These are phyloP conservation scores for Lysandra bellargus DNA, from an alignment of 2,888 invertebrate genomes.

Conservation along the genomic window DNA sequence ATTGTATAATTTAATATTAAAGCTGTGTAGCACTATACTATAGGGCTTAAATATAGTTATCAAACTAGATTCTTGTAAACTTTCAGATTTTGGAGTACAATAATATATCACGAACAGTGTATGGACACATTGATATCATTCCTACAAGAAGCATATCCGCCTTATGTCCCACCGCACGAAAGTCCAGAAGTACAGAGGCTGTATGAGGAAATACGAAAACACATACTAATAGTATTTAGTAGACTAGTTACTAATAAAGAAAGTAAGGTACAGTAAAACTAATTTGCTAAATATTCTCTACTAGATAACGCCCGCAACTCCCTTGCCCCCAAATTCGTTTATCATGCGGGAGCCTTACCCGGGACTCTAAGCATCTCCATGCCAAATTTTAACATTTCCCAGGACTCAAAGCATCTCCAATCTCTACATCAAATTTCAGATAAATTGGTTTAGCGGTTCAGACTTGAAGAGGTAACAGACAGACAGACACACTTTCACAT, in stretches of 20 bases:
- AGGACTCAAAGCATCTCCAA: too few relatives aligned
- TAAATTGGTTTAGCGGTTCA: too few relatives aligned
- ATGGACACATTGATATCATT: slow-evolving; percentile 85
- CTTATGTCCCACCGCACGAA: slow-evolving; percentile 79
- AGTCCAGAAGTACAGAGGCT: slow-evolving; percentile 64
- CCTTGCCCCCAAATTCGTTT: too few relatives aligned
- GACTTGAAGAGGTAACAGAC: too few relatives aligned
- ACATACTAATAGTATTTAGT: slow-evolving; percentile 85
- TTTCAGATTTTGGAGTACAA: slow-evolving; percentile 86
- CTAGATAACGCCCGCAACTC: too few relatives aligned
- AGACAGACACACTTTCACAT: too few relatives aligned
- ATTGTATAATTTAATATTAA: background rate
- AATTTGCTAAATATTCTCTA: background rate
- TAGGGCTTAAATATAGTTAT: too few relatives aligned
- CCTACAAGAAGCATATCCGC: slow-evolving; percentile 86
- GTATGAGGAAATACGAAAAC: slow-evolving; percentile 82
- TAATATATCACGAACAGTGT: slow-evolving; percentile 83
- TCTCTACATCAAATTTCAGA: background rate
- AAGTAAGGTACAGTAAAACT: slow-evolving; percentile 77
- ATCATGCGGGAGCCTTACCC: too few relatives aligned
- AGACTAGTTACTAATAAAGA: slow-evolving; percentile 90
- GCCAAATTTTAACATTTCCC: too few relatives aligned
- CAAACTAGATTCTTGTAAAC: background rate
- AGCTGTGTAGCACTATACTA: too few relatives aligned
- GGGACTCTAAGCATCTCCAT: too few relatives aligned